phyloP scores from a whole-genome alignment of 2,113 vertebrate species.

The Odobenus rosmarus region DNA sequence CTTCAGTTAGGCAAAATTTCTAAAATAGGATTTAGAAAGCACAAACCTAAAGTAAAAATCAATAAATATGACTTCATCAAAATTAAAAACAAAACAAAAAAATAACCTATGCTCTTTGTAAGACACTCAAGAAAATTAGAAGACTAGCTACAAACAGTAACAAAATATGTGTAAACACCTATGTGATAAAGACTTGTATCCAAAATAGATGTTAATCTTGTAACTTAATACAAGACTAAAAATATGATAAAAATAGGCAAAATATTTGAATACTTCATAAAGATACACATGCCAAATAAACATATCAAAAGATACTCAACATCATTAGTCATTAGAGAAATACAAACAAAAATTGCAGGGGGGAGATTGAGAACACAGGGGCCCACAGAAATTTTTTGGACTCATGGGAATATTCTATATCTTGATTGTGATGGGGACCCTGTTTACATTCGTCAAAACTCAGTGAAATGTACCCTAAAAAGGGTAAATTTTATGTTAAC shows the following conservation, averaged over 20 bases:
- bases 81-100: not conserved
- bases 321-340: not conserved
- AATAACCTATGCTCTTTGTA: not conserved
- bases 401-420: not conserved
- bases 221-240: not conserved
- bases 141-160: not conserved
- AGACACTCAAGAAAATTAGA: not conserved
- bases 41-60: not conserved
- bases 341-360: not conserved
- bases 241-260: not conserved
- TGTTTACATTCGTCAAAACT: not conserved
- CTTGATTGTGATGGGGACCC: not conserved
- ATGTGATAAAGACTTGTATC: not conserved
- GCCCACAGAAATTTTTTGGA: not conserved
- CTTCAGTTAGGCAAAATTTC: not conserved
- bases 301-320: not conserved
- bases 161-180: not conserved
- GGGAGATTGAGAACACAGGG: not conserved
- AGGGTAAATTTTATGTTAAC: not conserved
- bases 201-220: not conserved
- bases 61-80: not conserved
- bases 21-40: not conserved
- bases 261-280: not conserved
- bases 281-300: not conserved
- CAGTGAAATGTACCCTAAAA: not conserved